These are phyloP conservation scores for Sminthurides bifidus DNA, from an alignment of 1,140 invertebrate genomes.

Conservation along the genomic window DNA sequence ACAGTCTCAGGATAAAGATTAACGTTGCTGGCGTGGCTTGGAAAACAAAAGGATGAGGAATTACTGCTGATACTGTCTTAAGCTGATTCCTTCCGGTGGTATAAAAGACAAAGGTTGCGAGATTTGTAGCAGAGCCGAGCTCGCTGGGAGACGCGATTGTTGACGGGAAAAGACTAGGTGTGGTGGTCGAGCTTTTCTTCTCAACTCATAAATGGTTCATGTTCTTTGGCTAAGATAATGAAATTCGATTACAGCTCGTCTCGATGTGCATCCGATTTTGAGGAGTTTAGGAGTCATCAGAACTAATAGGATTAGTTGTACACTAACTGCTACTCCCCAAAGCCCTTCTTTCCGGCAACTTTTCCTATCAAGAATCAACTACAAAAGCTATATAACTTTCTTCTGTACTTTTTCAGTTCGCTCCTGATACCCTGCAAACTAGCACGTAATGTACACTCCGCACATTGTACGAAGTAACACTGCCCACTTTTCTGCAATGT, in stretches of 20 bases:
- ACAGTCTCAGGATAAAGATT: no score
- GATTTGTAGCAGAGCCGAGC: no score
- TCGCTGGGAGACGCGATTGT: no score
- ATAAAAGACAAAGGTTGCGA: no score
- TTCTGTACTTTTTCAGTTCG: not conserved
- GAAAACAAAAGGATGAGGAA: no score
- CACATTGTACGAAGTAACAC: not conserved
- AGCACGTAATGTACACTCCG: not conserved
- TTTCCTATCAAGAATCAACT: not conserved
- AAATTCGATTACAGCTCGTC: constrained; percentile 29
- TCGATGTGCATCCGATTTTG: constrained; percentile 28
- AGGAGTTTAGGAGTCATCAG: constrained; percentile 29
- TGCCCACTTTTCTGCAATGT: not conserved
- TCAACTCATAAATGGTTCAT: constrained; percentile 28
- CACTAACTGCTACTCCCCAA: constrained; percentile 22
- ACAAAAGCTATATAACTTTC: not conserved
- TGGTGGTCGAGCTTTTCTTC: no score
- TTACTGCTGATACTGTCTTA: no score
- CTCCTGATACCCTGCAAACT: not conserved
- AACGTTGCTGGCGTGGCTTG: no score
- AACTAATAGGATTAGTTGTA: constrained; percentile 31
- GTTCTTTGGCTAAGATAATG: constrained; percentile 28
- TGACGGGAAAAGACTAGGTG: no score
- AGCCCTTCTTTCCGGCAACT: not conserved
- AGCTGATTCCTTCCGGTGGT: no score